These are phyloP conservation scores for Enteromius mattozi DNA, from an alignment of 2,797 vertebrate genomes.

Conservation along the genomic window DNA sequence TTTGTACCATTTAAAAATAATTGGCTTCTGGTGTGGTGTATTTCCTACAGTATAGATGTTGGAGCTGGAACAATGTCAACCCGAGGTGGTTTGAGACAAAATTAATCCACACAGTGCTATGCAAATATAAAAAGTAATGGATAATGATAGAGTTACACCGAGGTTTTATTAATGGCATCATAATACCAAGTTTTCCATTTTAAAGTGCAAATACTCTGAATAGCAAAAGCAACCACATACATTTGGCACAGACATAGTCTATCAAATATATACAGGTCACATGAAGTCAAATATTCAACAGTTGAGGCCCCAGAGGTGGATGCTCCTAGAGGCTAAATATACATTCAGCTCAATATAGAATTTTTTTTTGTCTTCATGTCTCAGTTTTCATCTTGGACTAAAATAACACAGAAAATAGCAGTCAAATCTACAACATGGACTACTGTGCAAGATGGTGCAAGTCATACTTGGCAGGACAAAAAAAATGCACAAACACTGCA, in stretches of 20 bases:
- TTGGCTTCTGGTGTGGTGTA: conserved; percentile 45
- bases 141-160: conserved; percentile 41
- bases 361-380: conserved; percentile 66
- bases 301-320: conserved; percentile 55
- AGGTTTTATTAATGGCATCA: conserved; percentile 51
- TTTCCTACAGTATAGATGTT: conserved; percentile 24
- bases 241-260: conserved; percentile 51
- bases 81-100: not conserved
- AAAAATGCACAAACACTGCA: conserved; percentile 14
- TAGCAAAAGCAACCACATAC: conserved; percentile 64
- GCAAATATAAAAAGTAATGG: conserved; percentile 47
- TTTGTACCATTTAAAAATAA: conserved; percentile 83
- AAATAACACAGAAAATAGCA: conserved; percentile 18
- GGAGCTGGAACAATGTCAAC: not conserved
- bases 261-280: conserved; percentile 41
- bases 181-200: conserved; percentile 50
- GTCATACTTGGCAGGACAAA: not conserved
- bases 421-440: conserved; percentile 16
- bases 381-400: conserved; percentile 21
- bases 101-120: not conserved
- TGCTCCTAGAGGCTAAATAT: conserved; percentile 69
- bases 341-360: conserved; percentile 76
- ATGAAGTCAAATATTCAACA: conserved; percentile 51
- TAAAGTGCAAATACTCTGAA: conserved; percentile 74
- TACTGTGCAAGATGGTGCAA: conserved; percentile 15